These are phyloP conservation scores for Mormoops blainvillei DNA, from an alignment of 2,113 vertebrate genomes.

Conservation along the genomic window DNA sequence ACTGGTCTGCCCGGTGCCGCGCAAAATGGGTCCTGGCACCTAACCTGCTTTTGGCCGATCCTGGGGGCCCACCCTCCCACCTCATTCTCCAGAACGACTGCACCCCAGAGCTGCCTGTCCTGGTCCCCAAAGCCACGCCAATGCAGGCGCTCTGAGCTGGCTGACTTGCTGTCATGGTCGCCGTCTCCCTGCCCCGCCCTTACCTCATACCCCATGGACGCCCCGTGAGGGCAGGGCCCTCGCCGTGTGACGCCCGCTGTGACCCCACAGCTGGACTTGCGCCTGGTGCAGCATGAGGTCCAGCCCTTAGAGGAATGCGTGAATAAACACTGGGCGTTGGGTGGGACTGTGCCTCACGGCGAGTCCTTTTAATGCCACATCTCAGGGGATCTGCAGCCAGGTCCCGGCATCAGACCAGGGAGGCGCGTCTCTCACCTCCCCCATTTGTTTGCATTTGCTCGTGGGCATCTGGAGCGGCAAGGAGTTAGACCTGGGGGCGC, in stretches of 20 bases:
- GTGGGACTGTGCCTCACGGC: rapidly evolving
- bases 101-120: rapidly evolving
- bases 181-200: not conserved
- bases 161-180: rapidly evolving
- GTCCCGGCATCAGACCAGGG: too few species aligned
- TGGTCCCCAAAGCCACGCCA: rapidly evolving
- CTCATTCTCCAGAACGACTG: too few species aligned
- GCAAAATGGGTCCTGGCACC: rapidly evolving
- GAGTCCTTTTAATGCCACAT: not conserved
- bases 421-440: rapidly evolving
- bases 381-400: rapidly evolving
- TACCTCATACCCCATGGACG: rapidly evolving
- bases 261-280: rapidly evolving
- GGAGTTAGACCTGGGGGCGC: rapidly evolving
- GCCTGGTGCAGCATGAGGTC: too few species aligned
- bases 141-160: rapidly evolving
- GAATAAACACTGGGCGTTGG: not conserved
- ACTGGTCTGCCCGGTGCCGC: rapidly evolving
- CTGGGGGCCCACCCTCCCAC: rapidly evolving
- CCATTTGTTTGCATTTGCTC: not conserved
- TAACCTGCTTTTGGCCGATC: rapidly evolving
- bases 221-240: rapidly evolving
- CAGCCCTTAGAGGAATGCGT: rapidly evolving
- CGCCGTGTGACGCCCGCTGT: rapidly evolving
- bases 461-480: rapidly evolving